Percentiles rank a stretch among this genome's conserved stretches.
phyloP scores from a whole-genome alignment of 2,797 vertebrate genomes.

The Borostomias antarcticus region DNA sequence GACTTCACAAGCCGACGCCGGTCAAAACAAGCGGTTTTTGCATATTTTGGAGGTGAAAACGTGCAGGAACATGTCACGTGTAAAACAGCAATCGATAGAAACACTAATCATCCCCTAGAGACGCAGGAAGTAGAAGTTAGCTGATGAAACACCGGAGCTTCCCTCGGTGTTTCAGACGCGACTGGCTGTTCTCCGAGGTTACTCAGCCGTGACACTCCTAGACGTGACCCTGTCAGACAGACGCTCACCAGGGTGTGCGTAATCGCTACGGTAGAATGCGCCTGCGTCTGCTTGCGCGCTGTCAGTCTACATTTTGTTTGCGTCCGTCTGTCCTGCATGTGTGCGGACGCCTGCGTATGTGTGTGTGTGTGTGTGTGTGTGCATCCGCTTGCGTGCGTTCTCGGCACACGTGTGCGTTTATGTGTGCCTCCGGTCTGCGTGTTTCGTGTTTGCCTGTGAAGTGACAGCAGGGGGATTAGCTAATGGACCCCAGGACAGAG shows the following conservation, averaged over 20 bases:
- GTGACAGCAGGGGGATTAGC: constrained; percentile 15
- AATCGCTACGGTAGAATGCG: not conserved
- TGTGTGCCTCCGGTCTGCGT: no score
- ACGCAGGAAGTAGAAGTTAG: not conserved
- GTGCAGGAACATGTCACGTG: not conserved
- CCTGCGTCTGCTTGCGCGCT: not conserved
- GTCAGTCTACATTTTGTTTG: not conserved
- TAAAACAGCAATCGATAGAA: not conserved
- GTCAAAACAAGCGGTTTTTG: not conserved
- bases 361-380: not conserved
- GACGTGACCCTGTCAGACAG: constrained; percentile 15
- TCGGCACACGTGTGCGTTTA: not conserved
- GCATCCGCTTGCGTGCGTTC: not conserved
- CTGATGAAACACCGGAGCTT: not conserved
- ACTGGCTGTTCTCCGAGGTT: not conserved
- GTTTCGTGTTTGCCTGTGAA: constrained; percentile 4
- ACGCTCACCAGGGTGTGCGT: not conserved
- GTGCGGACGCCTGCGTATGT: not conserved
- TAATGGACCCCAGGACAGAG: not conserved
- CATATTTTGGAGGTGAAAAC: not conserved
- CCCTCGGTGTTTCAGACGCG: not conserved
- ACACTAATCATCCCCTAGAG: not conserved
- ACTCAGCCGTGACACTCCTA: not conserved
- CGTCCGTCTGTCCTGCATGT: not conserved
- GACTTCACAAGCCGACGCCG: not conserved